Evolutionary conservation across 2,113 vertebrate species (phyloP), one percentile per base, ranked within the genome.

Genomic region (Fregetta grallaria): DNA sequence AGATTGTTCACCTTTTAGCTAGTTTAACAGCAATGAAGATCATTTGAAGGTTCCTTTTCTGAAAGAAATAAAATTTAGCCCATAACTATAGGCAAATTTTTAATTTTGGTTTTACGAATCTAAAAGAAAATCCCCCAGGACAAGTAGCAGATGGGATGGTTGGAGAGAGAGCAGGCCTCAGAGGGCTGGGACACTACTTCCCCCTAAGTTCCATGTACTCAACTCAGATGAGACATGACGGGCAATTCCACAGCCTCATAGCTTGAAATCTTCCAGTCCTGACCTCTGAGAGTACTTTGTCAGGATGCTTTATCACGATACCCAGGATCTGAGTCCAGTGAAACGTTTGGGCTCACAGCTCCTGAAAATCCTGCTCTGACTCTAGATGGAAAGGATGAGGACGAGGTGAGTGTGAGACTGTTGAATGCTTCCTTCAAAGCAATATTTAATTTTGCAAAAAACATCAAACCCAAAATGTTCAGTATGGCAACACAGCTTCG

Each of bases 41-140:
- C 19, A 45, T 50, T 67, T 58, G 11, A 68, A 68, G 26, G 7
- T 38, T 84, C 6, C 4, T 81, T 90, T 84, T n/a, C 26, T 72
- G 47, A 79, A 91, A 86, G 29, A 94, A 83, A 9, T 6, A 68
- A 63, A 50, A 63, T 42, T 22, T n/a, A 65, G 10, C 14, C 14
- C 8, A 0, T 38, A 61, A 20, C 23, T 32, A 68, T 2, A 21
- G 5, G 13, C 0, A 73, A 19, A 13, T 13, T 55, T 75, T 68
- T 50, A 55, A 50, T 65, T 91, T 40, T 56, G 30, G 11, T 15
- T 68, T 80, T 73, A 44, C 11, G 67, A 75, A 68, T 59, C 32
- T 75, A 50, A 56, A 40, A 38, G 32, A 50, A 75, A 80, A 63
- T 45, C 18, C n/a, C 29, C 8, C 4, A 13, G 16, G 38, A 18